phyloP scores from a whole-genome alignment of 2,888 invertebrate species.

The Drosophila neonasuta region DNA sequence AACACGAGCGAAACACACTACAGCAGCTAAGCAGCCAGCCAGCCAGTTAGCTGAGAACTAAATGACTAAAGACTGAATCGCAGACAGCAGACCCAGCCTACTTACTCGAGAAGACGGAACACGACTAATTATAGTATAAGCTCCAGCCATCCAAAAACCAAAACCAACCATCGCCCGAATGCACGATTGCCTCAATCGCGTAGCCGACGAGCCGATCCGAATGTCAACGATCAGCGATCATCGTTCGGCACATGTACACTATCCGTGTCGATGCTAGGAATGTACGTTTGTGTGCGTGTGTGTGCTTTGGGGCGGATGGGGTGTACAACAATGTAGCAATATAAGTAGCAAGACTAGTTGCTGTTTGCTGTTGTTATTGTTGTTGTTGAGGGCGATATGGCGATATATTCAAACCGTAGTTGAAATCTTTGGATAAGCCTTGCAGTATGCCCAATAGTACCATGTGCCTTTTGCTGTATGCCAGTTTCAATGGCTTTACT shows the following conservation, averaged over 20 bases:
- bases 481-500: constrained; percentile 35
- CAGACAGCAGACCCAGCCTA: constrained; percentile 69
- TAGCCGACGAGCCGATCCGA: constrained; percentile 22
- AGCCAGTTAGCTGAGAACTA: constrained; percentile 36
- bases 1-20: constrained; percentile 55
- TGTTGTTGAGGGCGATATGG: constrained; percentile 47
- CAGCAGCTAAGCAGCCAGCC: constrained; percentile 25
- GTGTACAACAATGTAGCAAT: constrained; percentile 61
- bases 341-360: constrained; percentile 58
- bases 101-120: constrained; percentile 82
- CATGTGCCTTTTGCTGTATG: background rate
- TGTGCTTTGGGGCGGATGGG: constrained; percentile 59
- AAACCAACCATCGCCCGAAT: constrained; percentile 42
- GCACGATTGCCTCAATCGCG: constrained; percentile 24
- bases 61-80: constrained; percentile 45
- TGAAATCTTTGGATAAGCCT: constrained; percentile 24
- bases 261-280: constrained; percentile 48
- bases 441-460: constrained; percentile 9
- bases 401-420: constrained; percentile 12
- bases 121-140: constrained; percentile 82
- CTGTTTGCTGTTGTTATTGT: constrained; percentile 27
- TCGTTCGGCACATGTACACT: constrained; percentile 58
- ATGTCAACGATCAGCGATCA: constrained; percentile 24
- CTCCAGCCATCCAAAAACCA: constrained; percentile 75
- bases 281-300: constrained; percentile 20